Evolutionary conservation across 1,140 invertebrate species (phyloP).

Genomic region (Aethina tumida): DNA sequence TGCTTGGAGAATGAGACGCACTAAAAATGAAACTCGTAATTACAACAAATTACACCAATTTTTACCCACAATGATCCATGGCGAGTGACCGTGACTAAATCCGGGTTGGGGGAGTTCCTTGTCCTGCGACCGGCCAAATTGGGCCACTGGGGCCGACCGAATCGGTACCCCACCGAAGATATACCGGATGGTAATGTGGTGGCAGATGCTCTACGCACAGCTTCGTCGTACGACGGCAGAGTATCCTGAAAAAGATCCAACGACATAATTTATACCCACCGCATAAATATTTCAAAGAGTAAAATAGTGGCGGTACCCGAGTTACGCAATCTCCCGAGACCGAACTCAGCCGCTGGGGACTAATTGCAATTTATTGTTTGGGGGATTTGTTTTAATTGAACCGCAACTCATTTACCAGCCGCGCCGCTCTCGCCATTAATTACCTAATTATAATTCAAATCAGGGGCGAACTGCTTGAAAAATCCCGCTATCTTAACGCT

Average conservation of each 20-base stretch:
- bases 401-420: slow-evolving; percentile 15
- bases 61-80: slow-evolving; percentile 31
- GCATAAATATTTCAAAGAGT: slow-evolving; percentile 2
- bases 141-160: slow-evolving; percentile 31
- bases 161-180: slow-evolving; percentile 14
- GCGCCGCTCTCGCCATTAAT: slow-evolving; percentile 14
- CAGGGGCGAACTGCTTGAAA: too few relatives aligned
- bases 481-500: too few relatives aligned
- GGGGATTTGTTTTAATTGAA: slow-evolving; percentile 20
- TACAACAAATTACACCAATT: too few relatives aligned
- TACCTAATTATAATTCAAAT: slow-evolving; percentile 17
- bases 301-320: too few relatives aligned
- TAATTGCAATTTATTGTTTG: slow-evolving; percentile 22
- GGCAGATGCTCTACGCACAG: slow-evolving; percentile 29
- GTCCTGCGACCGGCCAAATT: slow-evolving; percentile 21
- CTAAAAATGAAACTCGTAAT: too few relatives aligned
- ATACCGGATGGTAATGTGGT: slow-evolving; percentile 15
- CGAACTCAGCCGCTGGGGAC: slow-evolving; percentile 10
- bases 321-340: too few relatives aligned
- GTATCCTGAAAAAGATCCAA: slow-evolving; percentile 29
- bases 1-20: slow-evolving; percentile 31
- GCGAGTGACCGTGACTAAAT: slow-evolving; percentile 22
- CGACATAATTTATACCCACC: slow-evolving; percentile 1
- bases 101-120: slow-evolving; percentile 25
- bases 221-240: slow-evolving; percentile 38